A percentile compares a stretch with the other conserved stretches of the same genome.
Evolutionary conservation across 2,888 invertebrate species (phyloP).

Genomic region (Pseudococcus jackbeardsleyi): DNA sequence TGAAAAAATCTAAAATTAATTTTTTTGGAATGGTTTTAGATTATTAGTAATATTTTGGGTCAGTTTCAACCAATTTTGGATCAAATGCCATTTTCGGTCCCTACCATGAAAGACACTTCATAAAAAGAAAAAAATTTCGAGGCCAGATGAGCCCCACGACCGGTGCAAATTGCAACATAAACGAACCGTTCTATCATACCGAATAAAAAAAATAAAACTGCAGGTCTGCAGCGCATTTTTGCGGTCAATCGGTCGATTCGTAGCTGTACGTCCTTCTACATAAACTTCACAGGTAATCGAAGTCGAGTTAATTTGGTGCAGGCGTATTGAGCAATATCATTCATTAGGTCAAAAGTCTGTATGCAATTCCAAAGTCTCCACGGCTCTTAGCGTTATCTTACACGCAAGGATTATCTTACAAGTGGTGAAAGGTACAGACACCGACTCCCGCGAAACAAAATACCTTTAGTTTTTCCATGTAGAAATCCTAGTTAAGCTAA

Average conservation of each 20-base stretch:
- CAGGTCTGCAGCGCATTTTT: constrained; percentile 40
- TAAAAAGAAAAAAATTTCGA: constrained; percentile 38
- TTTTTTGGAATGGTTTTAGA: too few relatives aligned
- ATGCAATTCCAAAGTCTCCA: constrained; percentile 42
- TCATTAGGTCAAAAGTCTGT: constrained; percentile 62
- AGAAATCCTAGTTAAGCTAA: constrained; percentile 65
- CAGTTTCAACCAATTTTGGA: too few relatives aligned
- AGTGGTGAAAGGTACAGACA: constrained; percentile 63
- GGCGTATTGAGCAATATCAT: constrained; percentile 52
- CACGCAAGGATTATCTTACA: constrained; percentile 64
- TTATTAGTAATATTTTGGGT: too few relatives aligned
- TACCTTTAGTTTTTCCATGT: constrained; percentile 64
- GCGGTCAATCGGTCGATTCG: constrained; percentile 31
- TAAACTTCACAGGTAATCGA: constrained; percentile 49
- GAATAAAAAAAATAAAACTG: background rate
- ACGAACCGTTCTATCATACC: background rate
- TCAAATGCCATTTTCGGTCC: too few relatives aligned
- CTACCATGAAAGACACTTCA: too few relatives aligned
- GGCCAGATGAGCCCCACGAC: background rate
- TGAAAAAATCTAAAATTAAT: too few relatives aligned
- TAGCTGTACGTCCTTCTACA: constrained; percentile 32
- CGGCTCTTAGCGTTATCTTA: constrained; percentile 61
- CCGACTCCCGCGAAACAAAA: constrained; percentile 58
- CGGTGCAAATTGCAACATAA: constrained; percentile 19
- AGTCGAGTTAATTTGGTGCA: constrained; percentile 54